A percentile compares a stretch with the other conserved stretches of the same genome.
Conservation (phyloP, 2,888 invertebrate species). For the Formica aserva region DNA sequence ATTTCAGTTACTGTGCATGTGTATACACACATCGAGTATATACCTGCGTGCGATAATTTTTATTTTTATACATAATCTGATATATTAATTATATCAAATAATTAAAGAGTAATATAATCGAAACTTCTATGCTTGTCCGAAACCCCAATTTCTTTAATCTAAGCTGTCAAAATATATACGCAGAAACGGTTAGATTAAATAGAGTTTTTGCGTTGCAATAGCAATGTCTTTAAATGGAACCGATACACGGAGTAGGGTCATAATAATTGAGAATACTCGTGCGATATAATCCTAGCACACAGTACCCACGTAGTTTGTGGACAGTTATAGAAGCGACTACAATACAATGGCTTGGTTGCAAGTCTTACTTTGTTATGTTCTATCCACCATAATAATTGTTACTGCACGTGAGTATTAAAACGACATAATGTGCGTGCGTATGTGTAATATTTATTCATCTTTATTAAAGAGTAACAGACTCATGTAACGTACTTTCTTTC, state of each 20-base stretch:
- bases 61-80: not conserved
- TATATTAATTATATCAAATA: not conserved
- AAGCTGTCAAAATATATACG: not conserved
- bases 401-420: slow-evolving; percentile 67
- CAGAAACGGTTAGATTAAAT: not conserved
- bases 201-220: slow-evolving; percentile 3
- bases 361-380: slow-evolving; percentile 60
- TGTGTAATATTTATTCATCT: not conserved
- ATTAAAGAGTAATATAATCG: not conserved
- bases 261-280: slow-evolving; percentile 63
- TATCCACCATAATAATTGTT: slow-evolving; percentile 55
- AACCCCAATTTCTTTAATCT: not conserved
- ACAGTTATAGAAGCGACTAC: slow-evolving; percentile 64
- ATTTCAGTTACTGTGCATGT: slow-evolving; percentile 61
- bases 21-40: not conserved
- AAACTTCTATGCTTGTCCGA: not conserved
- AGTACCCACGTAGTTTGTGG: slow-evolving; percentile 56
- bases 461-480: not conserved
- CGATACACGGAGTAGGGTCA: slow-evolving; percentile 49
- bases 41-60: not conserved
- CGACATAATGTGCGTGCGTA: no score
- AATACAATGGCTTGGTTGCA: slow-evolving; percentile 69
- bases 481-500: not conserved
- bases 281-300: slow-evolving; percentile 60
- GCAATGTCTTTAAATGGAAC: slow-evolving; percentile 34